Conservation (phyloP, 2,888 invertebrate genomes). For the Macrostomum cliftonense region DNA sequence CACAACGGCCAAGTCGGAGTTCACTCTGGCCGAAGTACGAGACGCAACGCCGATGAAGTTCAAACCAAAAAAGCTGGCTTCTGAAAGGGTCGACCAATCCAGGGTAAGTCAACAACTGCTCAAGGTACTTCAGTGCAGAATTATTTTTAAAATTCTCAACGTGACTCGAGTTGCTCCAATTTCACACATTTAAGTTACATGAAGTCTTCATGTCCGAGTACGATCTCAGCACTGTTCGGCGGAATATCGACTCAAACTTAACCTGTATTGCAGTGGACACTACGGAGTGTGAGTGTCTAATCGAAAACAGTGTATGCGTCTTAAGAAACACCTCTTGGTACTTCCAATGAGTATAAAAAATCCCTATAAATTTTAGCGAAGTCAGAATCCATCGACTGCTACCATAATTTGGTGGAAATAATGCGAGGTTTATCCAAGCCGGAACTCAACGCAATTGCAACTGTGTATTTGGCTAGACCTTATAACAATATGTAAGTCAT, state of each 20-base stretch:
- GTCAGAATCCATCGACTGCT: conserved; percentile 13
- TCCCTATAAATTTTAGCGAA: conserved; percentile 11
- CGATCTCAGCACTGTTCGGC: conserved; percentile 5
- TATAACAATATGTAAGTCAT: too few species aligned
- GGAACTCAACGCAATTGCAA: conserved; percentile 12
- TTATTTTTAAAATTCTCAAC: too few species aligned
- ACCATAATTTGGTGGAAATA: conserved; percentile 11
- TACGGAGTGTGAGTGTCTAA: conserved; percentile 10
- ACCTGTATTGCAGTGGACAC: conserved; percentile 16
- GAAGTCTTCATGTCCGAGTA: neutral
- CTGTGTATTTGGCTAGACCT: conserved; percentile 5
- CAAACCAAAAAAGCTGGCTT: conserved; percentile 7
- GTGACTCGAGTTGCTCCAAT: too few species aligned
- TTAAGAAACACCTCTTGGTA: too few species aligned
- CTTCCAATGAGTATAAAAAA: too few species aligned
- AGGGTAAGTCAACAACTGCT: too few species aligned
- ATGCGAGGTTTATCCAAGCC: conserved; percentile 12
- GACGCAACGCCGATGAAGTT: conserved; percentile 15
- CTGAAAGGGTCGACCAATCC: conserved; percentile 1
- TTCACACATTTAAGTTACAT: conserved; percentile 13
- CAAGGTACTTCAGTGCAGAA: too few species aligned
- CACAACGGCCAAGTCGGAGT: conserved; percentile 10
- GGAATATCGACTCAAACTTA: conserved; percentile 14
- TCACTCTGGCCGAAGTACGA: conserved; percentile 13
- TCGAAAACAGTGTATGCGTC: too few species aligned